A percentile compares a stretch with the other conserved stretches of the same genome.
These are phyloP conservation scores for Mactromeris polynyma DNA, from an alignment of 2,888 invertebrate species.

Conservation along the genomic window DNA sequence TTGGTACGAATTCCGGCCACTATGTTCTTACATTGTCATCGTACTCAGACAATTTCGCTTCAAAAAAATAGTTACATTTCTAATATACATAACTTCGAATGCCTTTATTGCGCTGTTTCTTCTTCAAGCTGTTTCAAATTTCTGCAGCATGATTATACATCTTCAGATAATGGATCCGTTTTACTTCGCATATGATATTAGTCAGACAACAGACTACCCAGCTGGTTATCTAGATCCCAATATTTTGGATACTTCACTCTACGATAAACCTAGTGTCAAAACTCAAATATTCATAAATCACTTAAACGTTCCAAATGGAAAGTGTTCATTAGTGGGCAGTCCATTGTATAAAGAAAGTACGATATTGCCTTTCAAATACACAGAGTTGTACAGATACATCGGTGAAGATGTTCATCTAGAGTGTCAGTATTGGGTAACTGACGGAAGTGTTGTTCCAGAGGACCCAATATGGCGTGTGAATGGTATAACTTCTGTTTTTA, in stretches of 20 bases:
- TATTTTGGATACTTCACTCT: neutral
- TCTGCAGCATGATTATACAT: neutral
- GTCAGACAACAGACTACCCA: neutral
- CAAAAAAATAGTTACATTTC: neutral
- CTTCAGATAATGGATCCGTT: neutral
- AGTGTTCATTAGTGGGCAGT: neutral
- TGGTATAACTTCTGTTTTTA: neutral
- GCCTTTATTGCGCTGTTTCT: slow-evolving; percentile 8
- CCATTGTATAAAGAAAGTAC: neutral
- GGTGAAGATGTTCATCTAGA: slow-evolving; percentile 32
- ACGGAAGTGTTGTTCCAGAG: neutral
- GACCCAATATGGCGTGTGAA: slow-evolving; percentile 24
- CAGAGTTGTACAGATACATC: neutral
- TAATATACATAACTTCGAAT: neutral
- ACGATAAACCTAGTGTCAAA: slow-evolving; percentile 7
- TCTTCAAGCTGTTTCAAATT: neutral
- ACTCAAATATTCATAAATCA: neutral
- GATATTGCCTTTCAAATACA: neutral
- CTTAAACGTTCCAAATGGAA: neutral
- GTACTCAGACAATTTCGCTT: neutral
- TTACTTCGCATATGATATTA: neutral
- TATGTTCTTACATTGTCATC: neutral
- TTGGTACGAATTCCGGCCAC: slow-evolving; percentile 12
- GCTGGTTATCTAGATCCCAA: slow-evolving; percentile 9
- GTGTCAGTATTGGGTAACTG: neutral